Evolutionary conservation across 2,888 invertebrate species (phyloP), one percentile per base, ranked within the genome.

Genomic region (Diarsia dahlii): DNA sequence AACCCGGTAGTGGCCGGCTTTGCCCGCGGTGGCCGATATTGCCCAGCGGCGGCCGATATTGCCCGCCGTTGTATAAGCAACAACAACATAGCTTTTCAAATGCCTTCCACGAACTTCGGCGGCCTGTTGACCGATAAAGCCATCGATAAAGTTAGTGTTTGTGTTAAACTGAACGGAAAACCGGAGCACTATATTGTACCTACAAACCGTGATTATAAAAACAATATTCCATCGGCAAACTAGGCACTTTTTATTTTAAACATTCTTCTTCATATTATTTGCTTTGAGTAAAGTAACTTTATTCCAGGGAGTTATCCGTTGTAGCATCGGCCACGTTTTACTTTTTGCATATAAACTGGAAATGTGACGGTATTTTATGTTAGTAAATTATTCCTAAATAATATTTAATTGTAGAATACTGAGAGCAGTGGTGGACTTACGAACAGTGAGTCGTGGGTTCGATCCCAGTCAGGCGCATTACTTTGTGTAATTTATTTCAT

Each of bases 61-160:
- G 52, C 6, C 23, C 20, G 45, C 2, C 15, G 45, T 1, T 34
- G 50, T 23, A 67, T 13, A n/a, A 45, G 46, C 81, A 58, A 15
- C 23, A 54, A 56, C 56, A 74, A 64, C 63, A 74, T 58, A 46
- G 10, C 56, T 74, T 63, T 67, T 67, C 20, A 54, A n/a, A 60
- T 78, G 52, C 54, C 15, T 62, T 45, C 28, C 12, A 18, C 48
- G 54, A 79, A 45, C 48, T 50, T 39, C 6, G 12, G 18, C 48
- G 23, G 13, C n/a, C n/a, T 5, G n/a, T n/a, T 60, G 52, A 68
- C 64, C 58, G n/a, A 39, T 58, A 63, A 62, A 46, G 20, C 45
- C 18, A 0, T 23, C 28, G 8, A 10, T 54, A n/a, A 52, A 28
- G n/a, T 20, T n/a, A 58, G 20, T 65, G 46, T 56, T 3, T 50